Conservation (phyloP, 2,888 invertebrate genomes). For the Pterostichus niger region DNA sequence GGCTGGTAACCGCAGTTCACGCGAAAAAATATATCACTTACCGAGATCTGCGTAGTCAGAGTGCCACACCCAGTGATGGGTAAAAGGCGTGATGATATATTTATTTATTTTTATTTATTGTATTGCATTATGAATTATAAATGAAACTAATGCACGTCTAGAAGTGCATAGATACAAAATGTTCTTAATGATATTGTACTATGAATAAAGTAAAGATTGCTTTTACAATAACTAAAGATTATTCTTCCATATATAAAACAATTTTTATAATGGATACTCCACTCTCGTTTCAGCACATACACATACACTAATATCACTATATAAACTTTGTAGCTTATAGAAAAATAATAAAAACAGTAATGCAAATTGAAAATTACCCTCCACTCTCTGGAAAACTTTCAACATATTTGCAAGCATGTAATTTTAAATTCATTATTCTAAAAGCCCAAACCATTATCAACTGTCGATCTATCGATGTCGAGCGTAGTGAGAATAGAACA, state of each 20-base stretch:
- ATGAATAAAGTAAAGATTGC: constrained; percentile 23
- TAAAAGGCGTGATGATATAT: too few species aligned
- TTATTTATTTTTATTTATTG: too few species aligned
- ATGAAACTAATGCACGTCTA: neutral
- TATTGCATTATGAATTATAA: neutral
- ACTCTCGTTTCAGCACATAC: neutral
- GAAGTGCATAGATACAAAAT: neutral
- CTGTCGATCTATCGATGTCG: constrained; percentile 47
- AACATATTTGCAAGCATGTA: constrained; percentile 19
- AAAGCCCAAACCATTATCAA: constrained; percentile 49
- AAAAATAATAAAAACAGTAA: constrained; percentile 31
- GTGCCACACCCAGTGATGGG: too few species aligned
- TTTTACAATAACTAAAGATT: constrained; percentile 27
- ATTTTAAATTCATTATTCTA: constrained; percentile 58
- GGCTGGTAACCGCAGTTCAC: too few species aligned
- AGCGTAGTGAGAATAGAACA: constrained; percentile 9
- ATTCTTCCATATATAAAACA: constrained; percentile 3
- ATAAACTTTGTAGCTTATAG: constrained; percentile 29
- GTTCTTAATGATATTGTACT: constrained; percentile 7
- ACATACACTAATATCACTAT: neutral
- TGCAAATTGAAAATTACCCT: constrained; percentile 34
- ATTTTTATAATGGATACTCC: constrained; percentile 40
- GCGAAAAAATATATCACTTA: too few species aligned
- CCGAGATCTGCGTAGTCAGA: too few species aligned
- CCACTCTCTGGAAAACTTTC: neutral